A percentile compares a stretch with the other conserved stretches of the same genome.
Conservation (phyloP, 2,797 vertebrate genomes). For the Borostomias antarcticus region DNA sequence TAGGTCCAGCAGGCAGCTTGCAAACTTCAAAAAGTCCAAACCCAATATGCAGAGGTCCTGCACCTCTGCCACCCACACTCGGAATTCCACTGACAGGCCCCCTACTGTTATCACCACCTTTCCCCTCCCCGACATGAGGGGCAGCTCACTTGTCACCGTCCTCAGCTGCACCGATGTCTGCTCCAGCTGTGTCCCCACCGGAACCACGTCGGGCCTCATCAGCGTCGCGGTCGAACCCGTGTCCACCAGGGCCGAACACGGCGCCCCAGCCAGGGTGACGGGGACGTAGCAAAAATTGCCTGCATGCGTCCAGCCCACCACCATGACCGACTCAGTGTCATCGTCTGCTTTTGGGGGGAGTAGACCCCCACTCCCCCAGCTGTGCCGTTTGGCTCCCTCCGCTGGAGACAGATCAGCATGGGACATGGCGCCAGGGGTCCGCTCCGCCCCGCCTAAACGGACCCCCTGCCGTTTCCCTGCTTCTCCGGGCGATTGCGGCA, state of each 20-base stretch:
- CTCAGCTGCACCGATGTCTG: too few relatives aligned
- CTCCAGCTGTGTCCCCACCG: not conserved
- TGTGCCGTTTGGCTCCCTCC: slow-evolving; percentile 14
- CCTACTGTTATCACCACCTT: slow-evolving; percentile 11
- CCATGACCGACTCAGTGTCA: not conserved
- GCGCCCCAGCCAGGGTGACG: slow-evolving; percentile 19
- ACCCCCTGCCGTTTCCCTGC: slow-evolving; percentile 7
- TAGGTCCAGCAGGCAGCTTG: slow-evolving; percentile 27
- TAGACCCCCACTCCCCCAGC: slow-evolving; percentile 4
- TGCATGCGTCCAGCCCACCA: slow-evolving; percentile 18
- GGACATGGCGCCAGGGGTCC: slow-evolving; percentile 7
- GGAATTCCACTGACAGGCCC: not conserved
- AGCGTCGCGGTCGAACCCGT: not conserved
- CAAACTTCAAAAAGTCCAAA: slow-evolving; percentile 19
- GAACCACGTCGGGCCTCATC: too few relatives aligned
- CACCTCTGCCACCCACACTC: slow-evolving; percentile 22
- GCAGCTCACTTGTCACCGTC: too few relatives aligned
- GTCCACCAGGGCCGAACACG: slow-evolving; percentile 16
- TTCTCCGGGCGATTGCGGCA: not conserved
- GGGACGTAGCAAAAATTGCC: slow-evolving; percentile 40
- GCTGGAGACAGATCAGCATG: not conserved
- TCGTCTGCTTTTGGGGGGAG: not conserved
- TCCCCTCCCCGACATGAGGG: not conserved
- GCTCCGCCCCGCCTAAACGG: slow-evolving; percentile 1
- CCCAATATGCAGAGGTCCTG: slow-evolving; percentile 25